Evolutionary conservation across 2,797 vertebrate species (phyloP).

Genomic region (Lagodon rhomboides): DNA sequence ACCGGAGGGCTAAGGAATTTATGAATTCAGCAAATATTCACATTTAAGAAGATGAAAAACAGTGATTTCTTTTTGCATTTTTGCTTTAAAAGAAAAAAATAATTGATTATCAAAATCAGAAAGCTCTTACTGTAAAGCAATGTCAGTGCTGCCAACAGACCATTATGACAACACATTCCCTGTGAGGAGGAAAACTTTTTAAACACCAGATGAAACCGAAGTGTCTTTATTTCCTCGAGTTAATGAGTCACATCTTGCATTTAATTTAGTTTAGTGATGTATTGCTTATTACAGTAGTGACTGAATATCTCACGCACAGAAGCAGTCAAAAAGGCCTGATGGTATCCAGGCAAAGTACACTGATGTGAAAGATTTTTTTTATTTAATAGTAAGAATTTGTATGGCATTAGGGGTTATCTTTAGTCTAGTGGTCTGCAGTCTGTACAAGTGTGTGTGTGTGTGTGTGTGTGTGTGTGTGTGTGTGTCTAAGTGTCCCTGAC

Average conservation of each 20-base stretch:
- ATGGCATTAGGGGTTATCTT: constrained; percentile 65
- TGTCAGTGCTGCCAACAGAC: not conserved
- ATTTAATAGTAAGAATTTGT: constrained; percentile 41
- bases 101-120: not conserved
- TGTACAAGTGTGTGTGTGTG: constrained; percentile 5
- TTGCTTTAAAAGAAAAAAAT: not conserved
- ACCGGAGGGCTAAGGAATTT: not conserved
- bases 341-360: constrained; percentile 18
- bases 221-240: not conserved
- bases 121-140: not conserved
- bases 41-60: not conserved
- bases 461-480: constrained; percentile 22
- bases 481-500: constrained; percentile 71
- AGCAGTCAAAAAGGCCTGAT: constrained; percentile 8
- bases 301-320: not conserved
- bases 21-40: not conserved
- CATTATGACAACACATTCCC: not conserved
- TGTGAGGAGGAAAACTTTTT: not conserved
- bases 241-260: constrained; percentile 12
- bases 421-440: constrained; percentile 46
- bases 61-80: not conserved
- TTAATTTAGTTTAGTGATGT: constrained; percentile 3
- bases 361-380: constrained; percentile 40
- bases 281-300: not conserved
- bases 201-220: constrained; percentile 1